Percentiles rank a stretch among this genome's conserved stretches.
phyloP scores from a whole-genome alignment of 2,888 invertebrate genomes.

The Prosapia bicincta region DNA sequence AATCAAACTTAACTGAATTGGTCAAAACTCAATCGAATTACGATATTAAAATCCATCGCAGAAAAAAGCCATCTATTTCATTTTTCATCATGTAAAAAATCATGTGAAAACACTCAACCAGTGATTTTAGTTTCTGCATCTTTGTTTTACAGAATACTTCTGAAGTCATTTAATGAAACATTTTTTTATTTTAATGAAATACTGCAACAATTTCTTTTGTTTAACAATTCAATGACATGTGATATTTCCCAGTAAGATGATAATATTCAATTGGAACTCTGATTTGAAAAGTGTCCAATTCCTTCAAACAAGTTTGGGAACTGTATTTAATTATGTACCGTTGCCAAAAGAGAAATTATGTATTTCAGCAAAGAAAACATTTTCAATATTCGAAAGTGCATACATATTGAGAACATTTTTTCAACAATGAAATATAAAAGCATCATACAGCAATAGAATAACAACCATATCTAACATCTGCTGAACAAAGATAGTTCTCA shows the following conservation, averaged over 20 bases:
- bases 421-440: too few species aligned
- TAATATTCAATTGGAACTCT: conserved; percentile 21
- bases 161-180: conserved; percentile 4
- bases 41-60: not conserved
- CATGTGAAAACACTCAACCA: not conserved
- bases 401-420: too few species aligned
- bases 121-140: not conserved
- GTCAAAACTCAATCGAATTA: too few species aligned
- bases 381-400: too few species aligned
- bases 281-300: conserved; percentile 24
- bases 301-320: conserved; percentile 17
- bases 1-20: not conserved
- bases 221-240: conserved; percentile 8
- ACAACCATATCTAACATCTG: too few species aligned
- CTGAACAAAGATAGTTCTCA: too few species aligned
- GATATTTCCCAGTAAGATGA: conserved; percentile 7
- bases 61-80: not conserved
- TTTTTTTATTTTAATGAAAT: conserved; percentile 5
- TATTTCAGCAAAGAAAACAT: too few species aligned
- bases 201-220: not conserved
- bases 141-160: not conserved
- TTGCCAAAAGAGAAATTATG: too few species aligned
- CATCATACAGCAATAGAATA: too few species aligned
- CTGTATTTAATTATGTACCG: too few species aligned
- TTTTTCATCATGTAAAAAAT: conserved; percentile 8